Evolutionary conservation across 2,113 vertebrate genomes (phyloP).

Genomic region (Prietella phreatophila): DNA sequence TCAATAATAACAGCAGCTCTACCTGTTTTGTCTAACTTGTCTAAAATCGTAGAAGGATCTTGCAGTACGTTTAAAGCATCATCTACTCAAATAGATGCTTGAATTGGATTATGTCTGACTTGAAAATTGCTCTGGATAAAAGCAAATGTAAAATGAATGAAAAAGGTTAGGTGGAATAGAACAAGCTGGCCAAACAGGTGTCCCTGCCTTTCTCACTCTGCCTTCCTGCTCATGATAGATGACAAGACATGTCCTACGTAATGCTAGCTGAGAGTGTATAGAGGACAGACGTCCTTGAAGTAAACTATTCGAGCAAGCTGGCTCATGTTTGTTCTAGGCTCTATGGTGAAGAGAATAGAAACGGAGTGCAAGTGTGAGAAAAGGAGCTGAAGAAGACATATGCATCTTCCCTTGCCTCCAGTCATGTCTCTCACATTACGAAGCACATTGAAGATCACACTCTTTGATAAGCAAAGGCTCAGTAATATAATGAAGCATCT

Average conservation of each 20-base stretch:
- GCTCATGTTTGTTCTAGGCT: constrained; percentile 13
- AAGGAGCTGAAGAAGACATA: constrained; percentile 7
- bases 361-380: constrained; percentile 5
- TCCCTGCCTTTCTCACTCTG: background rate
- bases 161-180: background rate
- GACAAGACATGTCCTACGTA: background rate
- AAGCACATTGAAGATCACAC: background rate
- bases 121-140: background rate
- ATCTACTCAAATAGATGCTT: background rate
- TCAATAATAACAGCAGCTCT: too few relatives aligned
- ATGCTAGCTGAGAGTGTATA: background rate
- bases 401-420: background rate
- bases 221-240: background rate
- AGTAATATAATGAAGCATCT: constrained; percentile 1
- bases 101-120: background rate
- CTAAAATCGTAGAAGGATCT: too few relatives aligned
- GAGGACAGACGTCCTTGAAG: constrained; percentile 8
- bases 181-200: background rate
- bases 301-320: background rate
- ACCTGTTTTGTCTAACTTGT: too few relatives aligned
- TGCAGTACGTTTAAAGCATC: too few relatives aligned
- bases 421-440: constrained; percentile 6
- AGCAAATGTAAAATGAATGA: background rate
- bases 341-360: background rate
- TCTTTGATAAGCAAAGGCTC: background rate